These are phyloP conservation scores for Grantiella picta DNA, from an alignment of 2,113 vertebrate species.

Conservation along the genomic window DNA sequence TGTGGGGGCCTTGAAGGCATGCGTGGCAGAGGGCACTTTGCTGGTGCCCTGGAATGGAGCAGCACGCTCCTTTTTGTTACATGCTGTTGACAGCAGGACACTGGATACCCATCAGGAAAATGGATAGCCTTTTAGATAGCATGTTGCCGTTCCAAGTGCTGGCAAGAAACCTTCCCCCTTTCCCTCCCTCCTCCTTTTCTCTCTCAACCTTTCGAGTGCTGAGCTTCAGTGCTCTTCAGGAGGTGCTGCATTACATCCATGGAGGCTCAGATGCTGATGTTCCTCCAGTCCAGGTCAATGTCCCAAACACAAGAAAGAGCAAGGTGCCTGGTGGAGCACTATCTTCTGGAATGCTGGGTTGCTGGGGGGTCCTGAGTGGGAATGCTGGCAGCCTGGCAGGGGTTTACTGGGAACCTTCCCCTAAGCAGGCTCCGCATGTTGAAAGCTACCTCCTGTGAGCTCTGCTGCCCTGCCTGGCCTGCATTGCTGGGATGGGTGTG, in stretches of 20 bases:
- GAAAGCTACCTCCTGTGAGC: neutral
- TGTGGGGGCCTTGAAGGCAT: neutral
- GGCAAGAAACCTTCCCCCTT: neutral
- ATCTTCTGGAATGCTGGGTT: neutral
- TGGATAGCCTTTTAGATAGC: neutral
- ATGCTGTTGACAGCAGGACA: neutral
- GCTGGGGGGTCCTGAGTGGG: fast-evolving
- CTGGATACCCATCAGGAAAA: neutral
- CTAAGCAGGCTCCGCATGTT: neutral
- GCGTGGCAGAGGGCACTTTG: neutral
- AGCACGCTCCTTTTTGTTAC: neutral
- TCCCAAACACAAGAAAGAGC: neutral
- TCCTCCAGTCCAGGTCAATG: too few species aligned
- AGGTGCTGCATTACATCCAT: fast-evolving
- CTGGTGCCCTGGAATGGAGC: neutral
- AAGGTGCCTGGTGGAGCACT: neutral
- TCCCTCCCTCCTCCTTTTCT: neutral
- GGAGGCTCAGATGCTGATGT: neutral
- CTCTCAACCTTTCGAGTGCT: fast-evolving
- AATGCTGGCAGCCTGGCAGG: neutral
- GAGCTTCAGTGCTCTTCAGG: neutral
- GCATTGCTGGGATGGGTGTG: fast-evolving
- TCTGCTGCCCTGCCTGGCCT: neutral
- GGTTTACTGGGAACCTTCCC: neutral
- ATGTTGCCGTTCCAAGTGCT: fast-evolving